Conservation (phyloP, 2,113 vertebrate genomes). For the Tragelaphus scriptus region DNA sequence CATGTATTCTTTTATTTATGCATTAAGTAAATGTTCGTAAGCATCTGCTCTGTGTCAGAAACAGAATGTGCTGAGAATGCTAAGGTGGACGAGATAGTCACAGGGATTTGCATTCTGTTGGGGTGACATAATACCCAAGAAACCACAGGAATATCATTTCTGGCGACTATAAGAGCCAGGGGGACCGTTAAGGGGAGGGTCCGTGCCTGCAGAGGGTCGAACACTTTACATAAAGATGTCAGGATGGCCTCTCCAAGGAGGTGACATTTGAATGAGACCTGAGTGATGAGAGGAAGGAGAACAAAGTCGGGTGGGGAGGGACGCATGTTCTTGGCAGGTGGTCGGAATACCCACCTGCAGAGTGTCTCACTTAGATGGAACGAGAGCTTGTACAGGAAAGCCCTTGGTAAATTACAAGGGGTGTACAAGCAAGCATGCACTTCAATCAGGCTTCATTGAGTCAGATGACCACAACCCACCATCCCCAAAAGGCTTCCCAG, state of each 20-base stretch:
- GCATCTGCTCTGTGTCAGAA: neutral
- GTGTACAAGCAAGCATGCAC: fast-evolving
- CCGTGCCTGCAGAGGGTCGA: neutral
- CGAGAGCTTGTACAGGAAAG: neutral
- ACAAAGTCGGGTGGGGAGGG: fast-evolving
- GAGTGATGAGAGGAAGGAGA: neutral
- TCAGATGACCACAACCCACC: neutral
- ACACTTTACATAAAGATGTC: neutral
- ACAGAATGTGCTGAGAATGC: neutral
- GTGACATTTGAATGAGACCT: neutral
- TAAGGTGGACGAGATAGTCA: neutral
- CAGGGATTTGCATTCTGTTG: conserved; percentile 3
- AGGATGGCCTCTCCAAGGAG: neutral
- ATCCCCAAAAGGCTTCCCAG: neutral
- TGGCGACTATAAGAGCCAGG: neutral
- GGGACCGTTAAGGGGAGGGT: neutral
- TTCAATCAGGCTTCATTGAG: neutral
- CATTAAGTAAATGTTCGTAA: neutral
- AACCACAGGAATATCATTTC: neutral
- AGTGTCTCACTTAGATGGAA: neutral
- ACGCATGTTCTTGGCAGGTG: fast-evolving
- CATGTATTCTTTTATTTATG: neutral
- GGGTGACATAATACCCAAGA: neutral
- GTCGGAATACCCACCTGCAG: fast-evolving
- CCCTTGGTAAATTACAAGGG: neutral